Evolutionary conservation across 2,888 invertebrate species (phyloP).

Genomic region (Malthinus seriepunctatus): DNA sequence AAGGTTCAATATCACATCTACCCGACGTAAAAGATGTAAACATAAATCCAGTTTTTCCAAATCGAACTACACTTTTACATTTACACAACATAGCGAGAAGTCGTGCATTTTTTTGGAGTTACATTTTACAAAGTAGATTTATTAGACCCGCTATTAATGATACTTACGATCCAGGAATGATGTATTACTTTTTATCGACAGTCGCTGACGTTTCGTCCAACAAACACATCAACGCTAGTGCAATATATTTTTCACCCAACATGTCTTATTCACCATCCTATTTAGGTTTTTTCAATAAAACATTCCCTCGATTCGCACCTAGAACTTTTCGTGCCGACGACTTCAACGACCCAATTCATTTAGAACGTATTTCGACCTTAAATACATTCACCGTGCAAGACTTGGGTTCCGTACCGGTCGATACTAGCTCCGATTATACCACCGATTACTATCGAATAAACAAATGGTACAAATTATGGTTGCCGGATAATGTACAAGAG

Average conservation of each 20-base stretch:
- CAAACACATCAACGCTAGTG: constrained; percentile 88
- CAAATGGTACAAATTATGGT: constrained; percentile 91
- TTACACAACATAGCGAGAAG: constrained; percentile 96
- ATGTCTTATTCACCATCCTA: constrained; percentile 94
- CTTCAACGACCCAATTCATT: constrained; percentile 94
- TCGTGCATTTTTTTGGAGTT: constrained; percentile 95
- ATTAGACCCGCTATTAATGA: constrained; percentile 89
- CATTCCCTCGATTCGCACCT: constrained; percentile 92
- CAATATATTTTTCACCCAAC: constrained; percentile 92
- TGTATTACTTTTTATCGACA: constrained; percentile 94
- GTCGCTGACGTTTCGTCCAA: constrained; percentile 95
- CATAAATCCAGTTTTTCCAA: constrained; percentile 92
- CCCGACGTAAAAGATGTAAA: constrained; percentile 94
- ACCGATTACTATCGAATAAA: constrained; percentile 89
- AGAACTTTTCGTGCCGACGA: constrained; percentile 89
- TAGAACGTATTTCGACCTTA: constrained; percentile 91
- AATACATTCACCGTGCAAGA: constrained; percentile 89
- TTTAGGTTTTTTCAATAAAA: constrained; percentile 94
- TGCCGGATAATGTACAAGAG: constrained; percentile 81
- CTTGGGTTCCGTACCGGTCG: constrained; percentile 77
- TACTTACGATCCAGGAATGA: constrained; percentile 96
- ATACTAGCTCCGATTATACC: constrained; percentile 86
- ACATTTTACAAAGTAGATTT: constrained; percentile 87
- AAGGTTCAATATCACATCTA: constrained; percentile 85
- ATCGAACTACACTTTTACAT: constrained; percentile 90